These are phyloP conservation scores for Acleris cristana DNA, from an alignment of 2,888 invertebrate species.

Conservation along the genomic window DNA sequence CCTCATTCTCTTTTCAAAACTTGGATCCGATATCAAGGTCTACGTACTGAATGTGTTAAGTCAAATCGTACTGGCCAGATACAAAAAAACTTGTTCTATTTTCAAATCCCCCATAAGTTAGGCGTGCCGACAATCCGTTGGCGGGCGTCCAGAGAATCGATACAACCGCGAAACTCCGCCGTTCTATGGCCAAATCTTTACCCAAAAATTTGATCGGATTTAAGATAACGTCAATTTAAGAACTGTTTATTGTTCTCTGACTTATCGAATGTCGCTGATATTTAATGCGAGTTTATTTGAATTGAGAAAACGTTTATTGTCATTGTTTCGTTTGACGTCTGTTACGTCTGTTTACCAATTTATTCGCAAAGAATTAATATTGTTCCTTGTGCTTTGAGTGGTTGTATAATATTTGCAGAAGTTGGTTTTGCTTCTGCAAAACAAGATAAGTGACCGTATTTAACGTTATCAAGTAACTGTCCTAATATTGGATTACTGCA, in stretches of 20 bases:
- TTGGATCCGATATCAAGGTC: neutral
- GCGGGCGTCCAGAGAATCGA: conserved; percentile 34
- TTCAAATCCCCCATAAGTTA: conserved; percentile 33
- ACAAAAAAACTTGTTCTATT: conserved; percentile 21
- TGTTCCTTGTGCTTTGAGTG: neutral
- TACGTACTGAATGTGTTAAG: conserved; percentile 1
- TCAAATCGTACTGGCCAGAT: conserved; percentile 16
- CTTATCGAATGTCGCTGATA: conserved; percentile 10
- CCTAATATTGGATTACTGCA: too few relatives aligned
- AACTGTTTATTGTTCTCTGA: conserved; percentile 22
- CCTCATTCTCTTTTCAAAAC: neutral
- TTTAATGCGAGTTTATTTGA: conserved; percentile 8
- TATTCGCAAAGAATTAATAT: neutral
- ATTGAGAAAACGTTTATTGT: neutral
- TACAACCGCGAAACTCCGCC: conserved; percentile 20
- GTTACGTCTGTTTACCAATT: neutral
- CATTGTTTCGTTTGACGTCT: conserved; percentile 1
- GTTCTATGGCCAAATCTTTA: conserved; percentile 26
- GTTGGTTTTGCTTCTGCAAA: neutral
- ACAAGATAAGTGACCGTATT: too few relatives aligned
- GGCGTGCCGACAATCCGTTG: conserved; percentile 30
- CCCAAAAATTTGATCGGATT: conserved; percentile 31
- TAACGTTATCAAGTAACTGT: neutral
- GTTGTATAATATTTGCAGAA: neutral
- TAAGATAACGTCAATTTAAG: conserved; percentile 32